Evolutionary conservation across 2,888 invertebrate genomes (phyloP).

Genomic region (Saturnia pavonia): DNA sequence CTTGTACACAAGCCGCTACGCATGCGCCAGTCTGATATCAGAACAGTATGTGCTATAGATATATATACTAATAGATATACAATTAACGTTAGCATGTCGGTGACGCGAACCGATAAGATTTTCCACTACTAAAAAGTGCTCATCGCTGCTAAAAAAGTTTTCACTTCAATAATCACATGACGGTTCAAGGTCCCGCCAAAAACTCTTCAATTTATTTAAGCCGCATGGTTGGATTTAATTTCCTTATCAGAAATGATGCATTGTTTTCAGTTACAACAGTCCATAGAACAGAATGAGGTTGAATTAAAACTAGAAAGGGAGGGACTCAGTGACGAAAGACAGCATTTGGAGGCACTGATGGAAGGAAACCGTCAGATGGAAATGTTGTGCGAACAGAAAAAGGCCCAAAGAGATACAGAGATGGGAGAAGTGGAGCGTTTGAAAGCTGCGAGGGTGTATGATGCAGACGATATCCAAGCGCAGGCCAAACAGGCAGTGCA

Average conservation of each 20-base stretch:
- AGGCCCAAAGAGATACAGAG: slow-evolving; percentile 53
- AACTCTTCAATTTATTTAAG: too few relatives aligned
- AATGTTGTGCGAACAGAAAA: slow-evolving; percentile 61
- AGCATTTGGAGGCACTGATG: slow-evolving; percentile 49
- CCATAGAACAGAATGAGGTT: slow-evolving; percentile 58
- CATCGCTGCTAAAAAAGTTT: too few relatives aligned
- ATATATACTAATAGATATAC: too few relatives aligned
- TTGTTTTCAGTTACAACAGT: slow-evolving; percentile 50
- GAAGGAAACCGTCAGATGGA: slow-evolving; percentile 56
- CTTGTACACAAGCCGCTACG: too few relatives aligned
- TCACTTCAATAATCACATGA: too few relatives aligned
- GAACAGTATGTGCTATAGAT: too few relatives aligned
- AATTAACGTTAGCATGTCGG: too few relatives aligned
- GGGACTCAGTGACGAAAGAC: slow-evolving; percentile 47
- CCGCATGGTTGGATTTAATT: neutral
- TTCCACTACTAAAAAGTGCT: too few relatives aligned
- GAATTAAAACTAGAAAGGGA: slow-evolving; percentile 63
- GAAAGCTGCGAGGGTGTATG: slow-evolving; percentile 61
- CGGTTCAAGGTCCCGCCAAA: too few relatives aligned
- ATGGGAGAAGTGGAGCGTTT: slow-evolving; percentile 58
- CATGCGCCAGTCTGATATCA: too few relatives aligned
- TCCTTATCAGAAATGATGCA: neutral
- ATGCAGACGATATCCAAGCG: slow-evolving; percentile 63
- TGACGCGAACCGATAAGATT: too few relatives aligned
- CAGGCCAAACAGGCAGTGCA: slow-evolving; percentile 58